A percentile compares a stretch with the other conserved stretches of the same genome.
Evolutionary conservation across 53 echinoderm and acorn worm genomes (phyloP).

Genomic region (Zoroaster sp.): DNA sequence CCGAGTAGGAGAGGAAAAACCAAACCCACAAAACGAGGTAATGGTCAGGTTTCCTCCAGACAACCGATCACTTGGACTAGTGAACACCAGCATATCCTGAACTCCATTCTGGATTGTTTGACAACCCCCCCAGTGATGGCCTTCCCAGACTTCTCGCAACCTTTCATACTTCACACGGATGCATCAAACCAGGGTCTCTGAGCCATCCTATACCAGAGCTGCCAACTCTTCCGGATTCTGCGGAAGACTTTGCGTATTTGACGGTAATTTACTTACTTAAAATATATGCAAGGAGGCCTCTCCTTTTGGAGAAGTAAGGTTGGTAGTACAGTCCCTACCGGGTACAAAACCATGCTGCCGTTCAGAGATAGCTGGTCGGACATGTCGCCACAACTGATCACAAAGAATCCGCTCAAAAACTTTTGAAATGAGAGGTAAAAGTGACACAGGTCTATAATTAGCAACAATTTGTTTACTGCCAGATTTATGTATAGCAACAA

Average conservation of each 20-base stretch:
- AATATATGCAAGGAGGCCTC: no score
- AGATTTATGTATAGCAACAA: slow-evolving; percentile 40
- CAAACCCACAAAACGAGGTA: not conserved
- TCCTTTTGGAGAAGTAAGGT: slow-evolving; percentile 7
- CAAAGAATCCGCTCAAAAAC: slow-evolving; percentile 34
- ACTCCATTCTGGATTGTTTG: slow-evolving; percentile 39
- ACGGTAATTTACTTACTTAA: no score
- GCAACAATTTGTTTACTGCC: slow-evolving; percentile 4
- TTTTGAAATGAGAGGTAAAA: slow-evolving; percentile 23
- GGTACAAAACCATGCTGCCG: slow-evolving; percentile 47
- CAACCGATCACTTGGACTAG: slow-evolving; percentile 44
- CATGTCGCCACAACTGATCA: not conserved
- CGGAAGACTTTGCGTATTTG: no score
- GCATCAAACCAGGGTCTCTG: slow-evolving; percentile 63
- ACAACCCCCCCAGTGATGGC: slow-evolving; percentile 61
- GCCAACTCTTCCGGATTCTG: no score
- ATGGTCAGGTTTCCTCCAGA: slow-evolving; percentile 39
- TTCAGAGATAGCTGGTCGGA: slow-evolving; percentile 2
- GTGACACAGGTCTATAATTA: slow-evolving; percentile 31
- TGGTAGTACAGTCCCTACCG: not conserved
- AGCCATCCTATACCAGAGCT: slow-evolving; percentile 71
- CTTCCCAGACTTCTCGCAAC: slow-evolving; percentile 44
- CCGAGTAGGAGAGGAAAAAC: not conserved
- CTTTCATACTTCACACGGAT: slow-evolving; percentile 68
- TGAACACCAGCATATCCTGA: slow-evolving; percentile 49